Conservation (phyloP, 2,797 vertebrate species). For the Syndactyla subalaris region DNA sequence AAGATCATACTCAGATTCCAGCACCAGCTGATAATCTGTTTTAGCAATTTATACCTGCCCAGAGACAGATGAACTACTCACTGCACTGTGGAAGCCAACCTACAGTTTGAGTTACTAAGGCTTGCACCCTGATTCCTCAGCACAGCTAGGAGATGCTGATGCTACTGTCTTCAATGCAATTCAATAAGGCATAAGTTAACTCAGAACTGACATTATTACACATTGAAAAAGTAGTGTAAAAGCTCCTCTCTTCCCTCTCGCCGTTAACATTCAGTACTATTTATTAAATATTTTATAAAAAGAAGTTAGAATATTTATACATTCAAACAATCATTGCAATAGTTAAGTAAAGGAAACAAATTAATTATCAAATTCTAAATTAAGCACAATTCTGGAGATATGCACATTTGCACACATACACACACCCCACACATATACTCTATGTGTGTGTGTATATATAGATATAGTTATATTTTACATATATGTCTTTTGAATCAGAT, state of each 20-base stretch:
- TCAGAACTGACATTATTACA: slow-evolving; percentile 47
- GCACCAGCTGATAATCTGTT: slow-evolving; percentile 28
- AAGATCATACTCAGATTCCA: slow-evolving; percentile 7
- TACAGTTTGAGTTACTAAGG: slow-evolving; percentile 1
- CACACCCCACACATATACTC: neutral
- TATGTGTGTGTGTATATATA: neutral
- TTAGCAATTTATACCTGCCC: slow-evolving; percentile 36
- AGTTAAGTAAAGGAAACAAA: slow-evolving; percentile 66
- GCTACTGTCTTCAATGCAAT: slow-evolving; percentile 34
- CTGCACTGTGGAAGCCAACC: slow-evolving; percentile 19
- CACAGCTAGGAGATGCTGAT: slow-evolving; percentile 26
- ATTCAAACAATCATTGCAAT: slow-evolving; percentile 72
- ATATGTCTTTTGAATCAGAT: slow-evolving; percentile 34
- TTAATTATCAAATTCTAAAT: slow-evolving; percentile 55
- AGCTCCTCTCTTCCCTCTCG: slow-evolving; percentile 61
- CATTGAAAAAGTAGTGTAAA: slow-evolving; percentile 78
- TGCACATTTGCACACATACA: slow-evolving; percentile 18
- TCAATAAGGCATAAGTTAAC: slow-evolving; percentile 78
- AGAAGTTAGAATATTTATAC: slow-evolving; percentile 69
- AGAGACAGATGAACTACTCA: slow-evolving; percentile 48
- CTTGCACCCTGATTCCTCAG: slow-evolving; percentile 18
- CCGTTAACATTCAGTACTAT: slow-evolving; percentile 67
- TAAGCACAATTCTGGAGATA: slow-evolving; percentile 64
- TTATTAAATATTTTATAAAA: slow-evolving; percentile 79
- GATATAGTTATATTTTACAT: slow-evolving; percentile 2